Evolutionary conservation across 2,797 vertebrate genomes (phyloP).

Genomic region (Steatocranus sp.): DNA sequence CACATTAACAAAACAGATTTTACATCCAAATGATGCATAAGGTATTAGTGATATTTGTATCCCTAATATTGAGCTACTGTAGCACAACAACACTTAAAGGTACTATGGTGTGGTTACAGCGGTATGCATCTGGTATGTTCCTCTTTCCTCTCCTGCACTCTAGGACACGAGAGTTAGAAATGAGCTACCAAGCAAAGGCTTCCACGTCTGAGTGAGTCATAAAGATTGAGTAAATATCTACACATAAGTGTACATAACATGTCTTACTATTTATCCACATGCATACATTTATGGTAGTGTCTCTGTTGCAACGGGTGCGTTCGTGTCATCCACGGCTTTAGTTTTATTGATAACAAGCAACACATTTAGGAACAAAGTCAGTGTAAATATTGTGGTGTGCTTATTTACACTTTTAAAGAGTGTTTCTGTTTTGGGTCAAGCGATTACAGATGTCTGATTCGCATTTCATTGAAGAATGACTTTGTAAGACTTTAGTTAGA

Average conservation of each 20-base stretch:
- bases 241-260: background rate
- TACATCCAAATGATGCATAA: background rate
- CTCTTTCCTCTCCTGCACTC: background rate
- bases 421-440: conserved; percentile 34
- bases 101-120: background rate
- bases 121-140: background rate
- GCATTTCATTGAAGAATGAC: conserved; percentile 56
- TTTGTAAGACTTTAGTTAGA: conserved; percentile 50
- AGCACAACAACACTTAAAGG: background rate
- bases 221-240: background rate
- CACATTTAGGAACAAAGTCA: background rate
- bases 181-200: conserved; percentile 46
- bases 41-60: background rate
- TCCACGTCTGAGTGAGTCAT: conserved; percentile 2
- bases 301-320: background rate
- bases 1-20: background rate
- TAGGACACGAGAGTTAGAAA: background rate
- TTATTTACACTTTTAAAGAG: conserved; percentile 42
- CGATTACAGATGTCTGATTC: conserved; percentile 47
- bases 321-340: background rate
- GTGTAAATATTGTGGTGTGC: background rate
- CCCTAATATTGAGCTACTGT: background rate
- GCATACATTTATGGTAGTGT: background rate
- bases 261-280: background rate
- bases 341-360: background rate